Percentiles rank a stretch among this genome's conserved stretches.
These are phyloP conservation scores for Polydesmus complanatus DNA, from an alignment of 2,888 invertebrate species.

Conservation along the genomic window DNA sequence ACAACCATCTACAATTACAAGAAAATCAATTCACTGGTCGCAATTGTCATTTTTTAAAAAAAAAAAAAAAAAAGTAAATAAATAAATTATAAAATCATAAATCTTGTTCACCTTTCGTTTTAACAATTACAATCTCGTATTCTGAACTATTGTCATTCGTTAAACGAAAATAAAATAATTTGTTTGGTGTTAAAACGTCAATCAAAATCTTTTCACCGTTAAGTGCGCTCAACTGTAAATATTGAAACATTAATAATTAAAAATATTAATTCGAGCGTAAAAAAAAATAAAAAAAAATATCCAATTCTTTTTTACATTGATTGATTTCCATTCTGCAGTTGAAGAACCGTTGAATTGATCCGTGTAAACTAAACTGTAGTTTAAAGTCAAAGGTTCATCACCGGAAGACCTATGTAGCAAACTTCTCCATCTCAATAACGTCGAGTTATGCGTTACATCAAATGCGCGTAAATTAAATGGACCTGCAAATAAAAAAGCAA, in stretches of 20 bases:
- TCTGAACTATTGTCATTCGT: neutral
- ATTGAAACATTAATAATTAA: neutral
- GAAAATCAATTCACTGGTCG: neutral
- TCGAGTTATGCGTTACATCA: slow-evolving; percentile 10
- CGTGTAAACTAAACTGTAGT: neutral
- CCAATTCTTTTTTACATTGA: neutral
- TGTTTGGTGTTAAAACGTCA: neutral
- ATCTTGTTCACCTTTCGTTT: too few species aligned
- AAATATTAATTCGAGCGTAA: neutral
- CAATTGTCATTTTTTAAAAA: too few species aligned
- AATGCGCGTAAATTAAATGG: slow-evolving; percentile 5
- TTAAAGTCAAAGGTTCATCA: neutral
- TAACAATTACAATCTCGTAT: slow-evolving; percentile 5
- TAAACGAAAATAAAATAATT: slow-evolving; percentile 1
- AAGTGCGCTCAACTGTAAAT: neutral
- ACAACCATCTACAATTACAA: slow-evolving; percentile 13
- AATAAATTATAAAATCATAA: too few species aligned
- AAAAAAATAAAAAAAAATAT: too few species aligned
- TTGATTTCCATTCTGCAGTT: slow-evolving; percentile 3
- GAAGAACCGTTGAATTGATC: neutral
- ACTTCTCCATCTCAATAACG: neutral
- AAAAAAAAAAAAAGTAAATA: too few species aligned
- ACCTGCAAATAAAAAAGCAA: slow-evolving; percentile 10
- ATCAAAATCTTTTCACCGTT: neutral
- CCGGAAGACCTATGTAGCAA: neutral